Base-by-base conservation (phyloP, 2,888 invertebrate species). In the Eupithecia abbreviata region DNA sequence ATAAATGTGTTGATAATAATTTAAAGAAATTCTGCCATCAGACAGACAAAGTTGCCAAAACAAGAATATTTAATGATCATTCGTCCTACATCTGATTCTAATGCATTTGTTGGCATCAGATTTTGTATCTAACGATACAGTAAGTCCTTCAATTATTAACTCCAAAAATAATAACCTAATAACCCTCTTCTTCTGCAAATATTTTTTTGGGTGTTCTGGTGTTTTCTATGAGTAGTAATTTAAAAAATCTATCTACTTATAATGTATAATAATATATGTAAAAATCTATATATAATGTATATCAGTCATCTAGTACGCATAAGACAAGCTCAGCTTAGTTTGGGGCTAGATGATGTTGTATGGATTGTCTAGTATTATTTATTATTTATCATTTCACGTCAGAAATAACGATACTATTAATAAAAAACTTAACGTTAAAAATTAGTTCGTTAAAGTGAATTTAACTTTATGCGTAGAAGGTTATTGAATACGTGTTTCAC, bases 1-100 rank as follows among this genome's bases (percentile, higher is more conserved):
- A 72, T 68, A 72, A 72, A 72, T 72, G 68, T 74, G 72, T 72
- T 47, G 30, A 15, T 49, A 49, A 71, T 77, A 72, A 77, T 68
- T 74, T 62, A 45, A 62, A 74, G 65, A 12, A 66, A 30, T 75
- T 72, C 69, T 73, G 47, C 66, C 45, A 18, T 12, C 65, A 77
- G 69, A 70, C 70, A 49, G 51, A 65, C 42, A 43, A 55, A 73
- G 47, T 42, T 67, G 74, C 45, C 18, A 73, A 73, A 47, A 73
- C 69, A 62, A 47, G 62, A 62, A 72, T 70, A 41, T 73, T 72
- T 45, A 10, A 51, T 72, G 42, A 58, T 72, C 51, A 55, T 66
- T 69, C 74, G 58, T 70, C 66, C 74, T 70, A 75, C 68, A 74
- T 71, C n/a, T 42, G 12, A 41, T 65, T 72, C 62, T 41, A 74